Percentiles rank a stretch among this genome's conserved stretches.
Evolutionary conservation across 2,888 invertebrate genomes (phyloP).

Genomic region (Campoplex capitator): DNA sequence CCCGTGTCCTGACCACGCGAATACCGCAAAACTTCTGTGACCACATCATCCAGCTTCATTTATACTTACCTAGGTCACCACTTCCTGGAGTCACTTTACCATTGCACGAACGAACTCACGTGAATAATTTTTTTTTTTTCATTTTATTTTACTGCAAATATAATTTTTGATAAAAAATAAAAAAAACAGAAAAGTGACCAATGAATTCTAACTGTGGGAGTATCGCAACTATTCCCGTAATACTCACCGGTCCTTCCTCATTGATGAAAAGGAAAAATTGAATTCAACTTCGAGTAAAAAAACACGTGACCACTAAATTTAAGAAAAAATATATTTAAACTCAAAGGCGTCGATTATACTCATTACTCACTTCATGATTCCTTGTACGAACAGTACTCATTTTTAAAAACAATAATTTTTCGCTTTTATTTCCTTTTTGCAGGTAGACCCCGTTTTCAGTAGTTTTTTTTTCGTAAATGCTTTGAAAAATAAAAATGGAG

Average conservation of each 20-base stretch:
- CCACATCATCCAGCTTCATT: constrained; percentile 20
- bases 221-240: background rate
- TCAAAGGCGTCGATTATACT: too few species aligned
- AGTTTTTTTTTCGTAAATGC: too few species aligned
- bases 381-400: too few species aligned
- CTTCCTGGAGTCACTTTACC: constrained; percentile 9
- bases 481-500: too few species aligned
- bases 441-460: too few species aligned
- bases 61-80: constrained; percentile 7
- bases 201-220: background rate
- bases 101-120: background rate
- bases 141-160: too few species aligned
- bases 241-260: background rate
- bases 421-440: too few species aligned
- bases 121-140: background rate
- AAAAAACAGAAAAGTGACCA: background rate
- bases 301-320: background rate
- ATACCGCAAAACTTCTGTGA: constrained; percentile 30
- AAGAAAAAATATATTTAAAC: too few species aligned
- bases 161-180: background rate
- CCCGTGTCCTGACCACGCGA: constrained; percentile 40
- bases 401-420: too few species aligned
- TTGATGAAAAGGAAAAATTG: background rate
- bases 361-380: too few species aligned
- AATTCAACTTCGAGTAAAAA: background rate